phyloP scores from a whole-genome alignment of 2,888 invertebrate genomes.

The Eremobia ochroleuca region DNA sequence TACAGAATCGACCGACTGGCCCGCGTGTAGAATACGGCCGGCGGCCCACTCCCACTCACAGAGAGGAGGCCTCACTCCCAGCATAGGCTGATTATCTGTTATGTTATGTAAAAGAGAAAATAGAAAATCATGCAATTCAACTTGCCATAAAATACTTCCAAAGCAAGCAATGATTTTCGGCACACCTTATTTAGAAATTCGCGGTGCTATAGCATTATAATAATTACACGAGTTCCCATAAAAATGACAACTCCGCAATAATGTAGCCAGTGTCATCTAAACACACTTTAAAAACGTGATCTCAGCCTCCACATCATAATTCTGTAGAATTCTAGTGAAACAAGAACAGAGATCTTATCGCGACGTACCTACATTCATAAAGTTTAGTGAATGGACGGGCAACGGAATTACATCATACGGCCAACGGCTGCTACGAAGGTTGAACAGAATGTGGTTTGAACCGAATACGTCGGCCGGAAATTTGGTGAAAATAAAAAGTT shows the following conservation, averaged over 20 bases:
- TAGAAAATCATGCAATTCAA: background rate
- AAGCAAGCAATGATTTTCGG: background rate
- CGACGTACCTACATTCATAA: conserved; percentile 55
- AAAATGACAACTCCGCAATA: background rate
- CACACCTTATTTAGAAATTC: background rate
- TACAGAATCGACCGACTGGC: too few species aligned
- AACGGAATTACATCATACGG: conserved; percentile 34
- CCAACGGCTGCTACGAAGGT: conserved; percentile 18
- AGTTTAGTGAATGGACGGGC: conserved; percentile 58
- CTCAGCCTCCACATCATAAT: conserved; percentile 29
- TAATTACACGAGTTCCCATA: background rate
- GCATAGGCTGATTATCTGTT: too few species aligned
- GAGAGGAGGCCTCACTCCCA: too few species aligned
- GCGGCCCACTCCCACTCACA: too few species aligned
- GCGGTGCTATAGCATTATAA: background rate
- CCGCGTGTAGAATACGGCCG: too few species aligned
- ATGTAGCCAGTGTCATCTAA: conserved; percentile 1
- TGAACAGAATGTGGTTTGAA: conserved; percentile 9
- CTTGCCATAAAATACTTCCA: background rate
- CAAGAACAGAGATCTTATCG: conserved; percentile 55
- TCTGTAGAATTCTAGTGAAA: conserved; percentile 47
- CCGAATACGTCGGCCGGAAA: background rate
- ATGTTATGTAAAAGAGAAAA: too few species aligned
- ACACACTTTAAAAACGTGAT: conserved; percentile 3
- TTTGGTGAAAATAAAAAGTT: background rate